Conservation (phyloP, 1,140 invertebrate species). For the Pachyrhynchus sulphureomaculatus region DNA sequence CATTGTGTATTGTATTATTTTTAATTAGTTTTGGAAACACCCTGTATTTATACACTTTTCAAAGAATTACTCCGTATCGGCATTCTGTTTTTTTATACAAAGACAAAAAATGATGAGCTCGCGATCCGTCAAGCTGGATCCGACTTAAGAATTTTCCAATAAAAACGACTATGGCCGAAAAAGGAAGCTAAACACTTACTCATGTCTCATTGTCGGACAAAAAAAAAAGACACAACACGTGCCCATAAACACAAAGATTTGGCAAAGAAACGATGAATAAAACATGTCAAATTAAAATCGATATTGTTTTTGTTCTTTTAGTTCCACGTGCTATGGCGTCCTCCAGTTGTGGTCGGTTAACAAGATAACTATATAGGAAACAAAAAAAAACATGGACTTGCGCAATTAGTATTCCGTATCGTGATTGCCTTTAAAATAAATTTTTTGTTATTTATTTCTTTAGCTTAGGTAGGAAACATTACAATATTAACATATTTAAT, state of each 20-base stretch:
- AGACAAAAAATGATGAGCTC: conserved; percentile 11
- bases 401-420: too few relatives aligned
- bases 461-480: too few relatives aligned
- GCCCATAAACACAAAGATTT: conserved; percentile 26
- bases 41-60: too few relatives aligned
- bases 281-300: conserved; percentile 19
- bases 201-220: conserved; percentile 18
- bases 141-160: conserved; percentile 20
- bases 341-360: neutral
- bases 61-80: too few relatives aligned
- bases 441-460: too few relatives aligned
- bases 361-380: too few relatives aligned
- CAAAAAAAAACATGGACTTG: neutral
- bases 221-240: conserved; percentile 21
- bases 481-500: too few relatives aligned
- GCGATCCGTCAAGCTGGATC: neutral
- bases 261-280: conserved; percentile 23
- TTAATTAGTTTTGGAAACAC: too few relatives aligned
- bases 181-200: conserved; percentile 20
- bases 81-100: too few relatives aligned
- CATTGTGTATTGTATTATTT: too few relatives aligned
- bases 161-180: conserved; percentile 14
- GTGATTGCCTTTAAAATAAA: too few relatives aligned
- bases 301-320: conserved; percentile 16
- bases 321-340: conserved; percentile 9